These are phyloP conservation scores for Rallus limicola DNA, from an alignment of 2,113 vertebrate genomes.

Conservation along the genomic window DNA sequence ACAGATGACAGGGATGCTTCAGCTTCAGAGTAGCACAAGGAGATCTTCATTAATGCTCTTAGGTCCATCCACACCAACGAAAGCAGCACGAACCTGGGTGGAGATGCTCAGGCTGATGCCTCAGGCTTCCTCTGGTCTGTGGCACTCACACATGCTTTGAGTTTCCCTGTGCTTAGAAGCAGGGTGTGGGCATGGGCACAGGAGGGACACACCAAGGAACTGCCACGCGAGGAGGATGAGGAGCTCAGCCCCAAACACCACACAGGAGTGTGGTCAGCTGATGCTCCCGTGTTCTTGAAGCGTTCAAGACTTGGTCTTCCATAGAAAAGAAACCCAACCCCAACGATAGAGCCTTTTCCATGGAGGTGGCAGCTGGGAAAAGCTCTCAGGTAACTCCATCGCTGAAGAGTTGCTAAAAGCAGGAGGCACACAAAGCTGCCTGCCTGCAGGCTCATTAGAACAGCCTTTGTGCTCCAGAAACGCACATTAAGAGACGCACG, in stretches of 20 bases:
- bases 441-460: not conserved
- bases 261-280: accelerated
- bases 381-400: not conserved
- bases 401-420: not conserved
- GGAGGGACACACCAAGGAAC: not conserved
- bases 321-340: not conserved
- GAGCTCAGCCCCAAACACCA: not conserved
- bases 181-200: accelerated
- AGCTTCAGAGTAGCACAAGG: too few relatives aligned
- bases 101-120: not conserved
- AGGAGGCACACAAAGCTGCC: not conserved
- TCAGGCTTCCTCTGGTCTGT: not conserved
- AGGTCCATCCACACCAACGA: too few relatives aligned
- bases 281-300: accelerated
- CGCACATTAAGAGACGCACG: not conserved
- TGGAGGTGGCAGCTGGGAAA: not conserved
- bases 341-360: accelerated
- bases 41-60: not conserved
- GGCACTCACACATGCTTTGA: not conserved
- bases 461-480: not conserved
- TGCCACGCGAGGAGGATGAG: not conserved
- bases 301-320: too few relatives aligned
- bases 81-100: not conserved
- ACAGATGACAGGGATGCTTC: not conserved
- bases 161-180: not conserved